Evolutionary conservation across 2,797 vertebrate genomes (phyloP).

Genomic region (Ciconia nigra): DNA sequence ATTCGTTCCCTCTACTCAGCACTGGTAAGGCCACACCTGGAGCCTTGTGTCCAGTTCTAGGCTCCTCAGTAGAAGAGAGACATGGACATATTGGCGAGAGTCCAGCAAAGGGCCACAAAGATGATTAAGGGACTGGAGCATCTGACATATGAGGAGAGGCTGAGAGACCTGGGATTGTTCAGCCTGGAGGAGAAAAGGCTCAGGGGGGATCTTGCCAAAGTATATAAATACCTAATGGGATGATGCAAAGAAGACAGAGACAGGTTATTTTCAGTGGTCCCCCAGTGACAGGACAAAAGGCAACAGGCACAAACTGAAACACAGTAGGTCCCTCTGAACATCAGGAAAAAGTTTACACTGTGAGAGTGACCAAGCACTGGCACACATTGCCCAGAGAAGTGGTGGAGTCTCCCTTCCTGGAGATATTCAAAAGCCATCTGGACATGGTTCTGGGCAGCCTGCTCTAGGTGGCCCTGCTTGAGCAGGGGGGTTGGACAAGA

Average conservation of each 20-base stretch:
- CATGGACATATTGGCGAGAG: background rate
- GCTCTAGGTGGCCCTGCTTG: background rate
- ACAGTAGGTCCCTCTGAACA: background rate
- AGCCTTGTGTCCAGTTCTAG: background rate
- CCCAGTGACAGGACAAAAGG: background rate
- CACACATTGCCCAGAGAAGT: background rate
- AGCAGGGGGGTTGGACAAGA: background rate
- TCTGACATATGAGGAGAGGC: background rate
- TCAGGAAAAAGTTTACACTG: background rate
- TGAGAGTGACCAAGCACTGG: background rate
- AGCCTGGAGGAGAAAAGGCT: background rate
- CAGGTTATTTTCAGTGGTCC: background rate
- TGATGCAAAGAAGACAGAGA: background rate
- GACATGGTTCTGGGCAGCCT: background rate
- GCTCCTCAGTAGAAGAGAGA: background rate
- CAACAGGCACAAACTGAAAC: background rate
- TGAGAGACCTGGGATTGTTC: background rate
- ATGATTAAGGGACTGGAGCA: background rate
- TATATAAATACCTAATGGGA: background rate
- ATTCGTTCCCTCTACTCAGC: background rate
- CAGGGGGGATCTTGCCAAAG: background rate
- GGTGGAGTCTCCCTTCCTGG: background rate
- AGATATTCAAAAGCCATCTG: background rate
- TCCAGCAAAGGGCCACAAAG: background rate
- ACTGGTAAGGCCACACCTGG: background rate